Evolutionary conservation across 2,113 vertebrate genomes (phyloP).

Genomic region (Thermophis baileyi): DNA sequence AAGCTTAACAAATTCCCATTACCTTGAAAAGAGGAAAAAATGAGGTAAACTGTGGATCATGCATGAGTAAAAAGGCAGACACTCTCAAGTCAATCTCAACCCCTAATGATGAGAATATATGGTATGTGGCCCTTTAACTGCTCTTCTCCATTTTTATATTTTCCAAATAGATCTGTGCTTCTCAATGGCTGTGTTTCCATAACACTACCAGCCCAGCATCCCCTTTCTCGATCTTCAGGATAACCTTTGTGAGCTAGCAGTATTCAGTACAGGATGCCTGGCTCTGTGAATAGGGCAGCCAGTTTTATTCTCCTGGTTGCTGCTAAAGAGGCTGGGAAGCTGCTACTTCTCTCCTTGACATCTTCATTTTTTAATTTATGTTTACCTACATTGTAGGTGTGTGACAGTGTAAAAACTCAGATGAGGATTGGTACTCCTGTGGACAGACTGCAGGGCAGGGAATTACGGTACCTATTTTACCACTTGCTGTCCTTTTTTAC

Average conservation of each 20-base stretch:
- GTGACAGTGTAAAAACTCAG: not conserved
- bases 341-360: not conserved
- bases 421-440: not conserved
- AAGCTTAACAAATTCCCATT: not conserved
- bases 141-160: not conserved
- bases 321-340: not conserved
- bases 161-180: not conserved
- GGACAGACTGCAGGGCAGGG: not conserved
- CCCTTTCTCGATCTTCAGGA: not conserved
- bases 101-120: not conserved
- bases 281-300: not conserved
- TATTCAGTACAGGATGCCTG: not conserved
- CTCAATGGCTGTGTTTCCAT: not conserved
- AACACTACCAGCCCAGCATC: not conserved
- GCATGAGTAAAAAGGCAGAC: not conserved
- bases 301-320: not conserved
- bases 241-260: not conserved
- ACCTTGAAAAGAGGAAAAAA: not conserved
- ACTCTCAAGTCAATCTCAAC: not conserved
- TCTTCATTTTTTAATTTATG: not conserved
- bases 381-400: not conserved
- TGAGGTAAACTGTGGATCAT: not conserved
- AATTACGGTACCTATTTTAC: not conserved
- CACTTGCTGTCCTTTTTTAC: not conserved
- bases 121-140: not conserved